Evolutionary conservation across 2,888 invertebrate species (phyloP).

Genomic region (Ormyrus labotus): DNA sequence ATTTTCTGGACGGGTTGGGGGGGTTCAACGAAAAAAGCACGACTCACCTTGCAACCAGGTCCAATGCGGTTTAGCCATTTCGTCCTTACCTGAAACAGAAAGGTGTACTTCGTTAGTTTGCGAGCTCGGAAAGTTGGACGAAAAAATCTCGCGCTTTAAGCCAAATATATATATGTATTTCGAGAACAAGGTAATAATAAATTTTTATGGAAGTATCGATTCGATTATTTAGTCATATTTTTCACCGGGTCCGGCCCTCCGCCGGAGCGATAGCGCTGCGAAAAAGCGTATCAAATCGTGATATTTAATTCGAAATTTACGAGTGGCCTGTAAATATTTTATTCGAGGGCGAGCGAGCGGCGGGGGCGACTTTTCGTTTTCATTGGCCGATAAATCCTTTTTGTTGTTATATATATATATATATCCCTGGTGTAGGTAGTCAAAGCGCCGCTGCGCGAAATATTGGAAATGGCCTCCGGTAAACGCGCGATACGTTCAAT

Average conservation of each 20-base stretch:
- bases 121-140: background rate
- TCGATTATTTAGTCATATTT: slow-evolving; percentile 32
- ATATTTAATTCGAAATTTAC: slow-evolving; percentile 53
- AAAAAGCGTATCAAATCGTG: slow-evolving; percentile 27
- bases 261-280: background rate
- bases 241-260: background rate
- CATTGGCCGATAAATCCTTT: slow-evolving; percentile 53
- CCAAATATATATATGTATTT: background rate
- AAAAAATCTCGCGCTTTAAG: too few species aligned
- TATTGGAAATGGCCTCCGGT: slow-evolving; percentile 63
- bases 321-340: slow-evolving; percentile 44
- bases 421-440: slow-evolving; percentile 11
- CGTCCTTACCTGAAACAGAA: slow-evolving; percentile 74
- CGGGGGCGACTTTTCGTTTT: slow-evolving; percentile 48
- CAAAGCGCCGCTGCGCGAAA: slow-evolving; percentile 58
- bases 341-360: slow-evolving; percentile 14
- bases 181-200: background rate
- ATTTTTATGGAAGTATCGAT: slow-evolving; percentile 7
- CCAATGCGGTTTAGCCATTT: slow-evolving; percentile 75
- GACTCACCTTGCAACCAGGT: slow-evolving; percentile 75
- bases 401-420: slow-evolving; percentile 24
- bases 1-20: slow-evolving; percentile 32
- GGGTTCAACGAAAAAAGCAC: slow-evolving; percentile 64
- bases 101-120: background rate
- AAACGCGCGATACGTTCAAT: slow-evolving; percentile 61